A percentile compares a stretch with the other conserved stretches of the same genome.
Evolutionary conservation across 2,797 vertebrate genomes (phyloP).

Genomic region (Pogoniulus pusillus): DNA sequence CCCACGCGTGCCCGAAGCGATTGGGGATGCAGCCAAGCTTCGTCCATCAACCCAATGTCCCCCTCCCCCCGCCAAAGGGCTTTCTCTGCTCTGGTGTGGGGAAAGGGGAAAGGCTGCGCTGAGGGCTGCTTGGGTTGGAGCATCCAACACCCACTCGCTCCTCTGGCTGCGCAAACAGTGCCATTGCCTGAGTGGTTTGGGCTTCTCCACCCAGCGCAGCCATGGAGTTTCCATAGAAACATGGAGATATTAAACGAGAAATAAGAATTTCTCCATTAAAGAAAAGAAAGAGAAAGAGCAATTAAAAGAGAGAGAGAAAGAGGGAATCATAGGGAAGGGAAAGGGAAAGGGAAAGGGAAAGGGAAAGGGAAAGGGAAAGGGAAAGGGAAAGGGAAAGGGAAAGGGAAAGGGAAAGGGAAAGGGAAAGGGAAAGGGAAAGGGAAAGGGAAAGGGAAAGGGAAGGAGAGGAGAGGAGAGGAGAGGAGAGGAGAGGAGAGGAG

Average conservation of each 20-base stretch:
- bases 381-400: too few relatives aligned
- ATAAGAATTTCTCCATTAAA: constrained; percentile 31
- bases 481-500: too few relatives aligned
- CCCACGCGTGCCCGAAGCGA: neutral
- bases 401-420: too few relatives aligned
- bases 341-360: too few relatives aligned
- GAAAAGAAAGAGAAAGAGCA: fast-evolving
- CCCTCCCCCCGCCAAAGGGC: fast-evolving
- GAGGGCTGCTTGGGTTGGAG: fast-evolving
- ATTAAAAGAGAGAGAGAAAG: neutral
- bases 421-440: too few relatives aligned
- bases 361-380: too few relatives aligned
- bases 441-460: too few relatives aligned
- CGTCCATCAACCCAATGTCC: neutral
- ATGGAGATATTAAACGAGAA: constrained; percentile 53
- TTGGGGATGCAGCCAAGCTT: neutral
- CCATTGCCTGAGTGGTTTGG: neutral
- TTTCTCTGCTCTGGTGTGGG: fast-evolving
- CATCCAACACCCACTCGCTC: neutral
- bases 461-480: too few relatives aligned
- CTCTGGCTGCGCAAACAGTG: fast-evolving
- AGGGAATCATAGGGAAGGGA: too few relatives aligned
- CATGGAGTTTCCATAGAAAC: constrained; percentile 63
- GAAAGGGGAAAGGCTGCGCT: neutral
- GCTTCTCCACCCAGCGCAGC: neutral